Base-by-base conservation (phyloP, 2,888 invertebrate genomes). In the Stenchaetothrips biformis region DNA sequence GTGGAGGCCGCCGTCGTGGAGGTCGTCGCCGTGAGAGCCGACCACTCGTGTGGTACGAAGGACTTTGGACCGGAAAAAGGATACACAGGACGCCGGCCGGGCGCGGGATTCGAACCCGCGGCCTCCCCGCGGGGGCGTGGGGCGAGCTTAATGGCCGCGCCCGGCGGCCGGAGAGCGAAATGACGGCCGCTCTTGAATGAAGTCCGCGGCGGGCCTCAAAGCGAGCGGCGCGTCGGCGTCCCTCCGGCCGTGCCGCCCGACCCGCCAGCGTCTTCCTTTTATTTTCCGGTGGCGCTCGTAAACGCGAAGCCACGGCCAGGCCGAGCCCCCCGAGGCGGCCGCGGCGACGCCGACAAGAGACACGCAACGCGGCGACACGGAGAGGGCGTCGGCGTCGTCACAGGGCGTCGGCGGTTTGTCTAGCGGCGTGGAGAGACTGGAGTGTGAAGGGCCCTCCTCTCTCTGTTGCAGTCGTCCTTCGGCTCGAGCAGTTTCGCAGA, bases 401-500 rank as follows among this genome's bases (percentile, higher is more conserved):
- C 25, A 37, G 79, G 85, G 85, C 85, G 83, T 84, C 82, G 84
- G 83, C 81, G 82, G 83, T 53, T 53, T 53, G 53, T 53, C 53
- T 18, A 53, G 53, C 53, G 53, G 16, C 16, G 18, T 11, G 53
- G 9, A 9, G 53, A n/a, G 77, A 78, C 48, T 21, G n/a, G 21
- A 48, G 27, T 7, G 49, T 11, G 53, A 49, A 25, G 49, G 25
- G 78, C 47, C 59, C 18, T 53, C 53, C 59, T 77, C 80, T 78
- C 78, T 78, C n/a, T 81, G 78, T 83, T 90, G 82, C 91, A 93
- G 93, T 91, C 92, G 88, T 91, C 92, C 87, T 93, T 93, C 90
- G 92, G 92, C 89, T 91, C 93, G 88, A 89, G 90, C 87, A 92
- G 92, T 88, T 93, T 93, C 88, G 92, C 92, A 88, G 93, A 93